phyloP scores from a whole-genome alignment of 2,797 vertebrate genomes.

The Sarcoramphus papa region DNA sequence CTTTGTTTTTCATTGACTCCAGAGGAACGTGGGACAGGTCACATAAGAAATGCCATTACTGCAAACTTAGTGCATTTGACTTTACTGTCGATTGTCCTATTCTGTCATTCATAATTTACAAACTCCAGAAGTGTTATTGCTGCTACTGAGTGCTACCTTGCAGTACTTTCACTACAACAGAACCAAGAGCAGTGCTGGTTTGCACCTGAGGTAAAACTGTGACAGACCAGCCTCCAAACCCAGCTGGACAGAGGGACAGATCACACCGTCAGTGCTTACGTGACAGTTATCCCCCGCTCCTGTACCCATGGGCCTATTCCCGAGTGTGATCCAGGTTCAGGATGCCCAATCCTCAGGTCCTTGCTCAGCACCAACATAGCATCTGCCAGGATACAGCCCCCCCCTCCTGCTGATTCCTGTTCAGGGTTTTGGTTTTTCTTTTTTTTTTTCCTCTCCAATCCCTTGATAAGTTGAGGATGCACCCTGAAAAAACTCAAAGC shows the following conservation, averaged over 20 bases:
- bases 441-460: accelerated
- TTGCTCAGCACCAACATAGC: not conserved
- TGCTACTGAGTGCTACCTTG: not conserved
- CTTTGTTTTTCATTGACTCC: not conserved
- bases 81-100: not conserved
- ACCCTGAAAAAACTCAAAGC: not conserved
- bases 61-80: not conserved
- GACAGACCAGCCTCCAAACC: not conserved
- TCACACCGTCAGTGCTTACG: accelerated
- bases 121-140: not conserved
- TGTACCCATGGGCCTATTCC: not conserved
- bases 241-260: accelerated
- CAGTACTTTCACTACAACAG: not conserved
- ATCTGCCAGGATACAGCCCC: not conserved
- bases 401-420: not conserved
- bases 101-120: not conserved
- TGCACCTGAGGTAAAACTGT: not conserved
- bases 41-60: not conserved
- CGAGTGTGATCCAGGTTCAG: not conserved
- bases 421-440: not conserved
- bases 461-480: not conserved
- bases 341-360: not conserved
- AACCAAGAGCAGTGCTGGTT: not conserved
- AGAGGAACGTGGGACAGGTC: not conserved
- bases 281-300: not conserved